Evolutionary conservation across 1,140 invertebrate species (phyloP).

Genomic region (Schlechtendalia chinensis): DNA sequence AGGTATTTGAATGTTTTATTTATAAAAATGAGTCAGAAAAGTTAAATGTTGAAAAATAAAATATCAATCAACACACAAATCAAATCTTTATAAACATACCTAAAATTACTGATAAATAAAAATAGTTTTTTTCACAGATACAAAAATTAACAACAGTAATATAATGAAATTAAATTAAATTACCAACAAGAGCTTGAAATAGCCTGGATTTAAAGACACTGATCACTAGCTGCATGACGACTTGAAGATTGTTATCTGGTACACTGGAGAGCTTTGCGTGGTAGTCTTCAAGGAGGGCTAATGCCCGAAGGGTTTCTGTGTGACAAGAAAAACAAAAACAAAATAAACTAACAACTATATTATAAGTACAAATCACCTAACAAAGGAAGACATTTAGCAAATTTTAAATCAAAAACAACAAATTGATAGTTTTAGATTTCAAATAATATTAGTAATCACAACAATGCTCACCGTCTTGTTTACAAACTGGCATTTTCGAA

Average conservation of each 20-base stretch:
- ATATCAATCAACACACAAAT: no score
- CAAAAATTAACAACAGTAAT: neutral
- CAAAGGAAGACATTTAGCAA: neutral
- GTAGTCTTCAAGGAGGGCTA: constrained; percentile 96
- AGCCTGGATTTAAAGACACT: constrained; percentile 95
- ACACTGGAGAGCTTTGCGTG: constrained; percentile 87
- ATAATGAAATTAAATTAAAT: constrained; percentile 58
- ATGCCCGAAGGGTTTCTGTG: constrained; percentile 93
- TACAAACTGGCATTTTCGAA: constrained; percentile 44
- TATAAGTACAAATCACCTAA: neutral
- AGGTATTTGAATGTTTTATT: no score
- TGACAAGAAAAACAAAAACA: constrained; percentile 16
- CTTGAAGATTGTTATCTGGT: constrained; percentile 88
- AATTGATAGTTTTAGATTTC: neutral
- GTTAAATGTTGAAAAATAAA: no score
- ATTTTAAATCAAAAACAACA: no score
- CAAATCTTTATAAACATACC: no score
- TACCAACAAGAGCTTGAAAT: constrained; percentile 95
- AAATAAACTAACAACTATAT: neutral
- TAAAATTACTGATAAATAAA: no score
- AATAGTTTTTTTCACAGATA: no score
- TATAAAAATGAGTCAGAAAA: no score
- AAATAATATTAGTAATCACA: neutral
- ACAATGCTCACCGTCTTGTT: constrained; percentile 47
- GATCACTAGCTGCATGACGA: constrained; percentile 95